Evolutionary conservation across 2,888 invertebrate species (phyloP).

Genomic region (Hesperia comma): DNA sequence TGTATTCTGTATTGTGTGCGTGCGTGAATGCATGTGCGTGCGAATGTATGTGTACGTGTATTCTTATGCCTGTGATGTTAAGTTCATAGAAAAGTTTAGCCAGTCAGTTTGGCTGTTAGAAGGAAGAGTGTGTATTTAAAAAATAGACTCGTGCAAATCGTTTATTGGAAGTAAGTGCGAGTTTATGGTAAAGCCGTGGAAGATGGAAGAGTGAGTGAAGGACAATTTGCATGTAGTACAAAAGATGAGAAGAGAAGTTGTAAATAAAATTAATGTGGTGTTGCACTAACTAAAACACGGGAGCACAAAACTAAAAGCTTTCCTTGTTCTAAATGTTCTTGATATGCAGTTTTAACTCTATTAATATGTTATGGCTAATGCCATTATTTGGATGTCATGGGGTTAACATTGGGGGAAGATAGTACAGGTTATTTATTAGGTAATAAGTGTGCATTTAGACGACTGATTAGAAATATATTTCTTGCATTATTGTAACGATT

Average conservation of each 20-base stretch:
- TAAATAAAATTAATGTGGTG: slow-evolving; percentile 17
- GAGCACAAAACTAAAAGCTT: slow-evolving; percentile 25
- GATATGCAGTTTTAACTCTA: neutral
- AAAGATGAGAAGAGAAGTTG: neutral
- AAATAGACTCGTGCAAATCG: no score
- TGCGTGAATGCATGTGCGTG: neutral
- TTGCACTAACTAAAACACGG: slow-evolving; percentile 12
- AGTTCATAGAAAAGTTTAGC: no score
- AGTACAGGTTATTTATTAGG: neutral
- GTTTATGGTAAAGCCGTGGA: neutral
- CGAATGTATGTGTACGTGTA: neutral
- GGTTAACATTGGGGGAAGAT: slow-evolving; percentile 1
- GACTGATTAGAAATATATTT: neutral
- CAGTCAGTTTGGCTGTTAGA: no score
- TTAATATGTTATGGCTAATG: neutral
- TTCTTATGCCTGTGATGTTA: no score
- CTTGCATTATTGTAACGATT: slow-evolving; percentile 21
- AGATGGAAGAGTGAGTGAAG: neutral
- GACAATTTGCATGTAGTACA: neutral
- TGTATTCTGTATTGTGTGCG: no score
- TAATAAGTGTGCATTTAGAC: neutral
- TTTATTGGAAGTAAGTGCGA: neutral
- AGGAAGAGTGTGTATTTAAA: no score
- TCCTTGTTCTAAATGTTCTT: slow-evolving; percentile 10
- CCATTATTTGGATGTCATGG: neutral